phyloP scores from a whole-genome alignment of 1,140 invertebrate genomes.

The Leptopilina boulardi region DNA sequence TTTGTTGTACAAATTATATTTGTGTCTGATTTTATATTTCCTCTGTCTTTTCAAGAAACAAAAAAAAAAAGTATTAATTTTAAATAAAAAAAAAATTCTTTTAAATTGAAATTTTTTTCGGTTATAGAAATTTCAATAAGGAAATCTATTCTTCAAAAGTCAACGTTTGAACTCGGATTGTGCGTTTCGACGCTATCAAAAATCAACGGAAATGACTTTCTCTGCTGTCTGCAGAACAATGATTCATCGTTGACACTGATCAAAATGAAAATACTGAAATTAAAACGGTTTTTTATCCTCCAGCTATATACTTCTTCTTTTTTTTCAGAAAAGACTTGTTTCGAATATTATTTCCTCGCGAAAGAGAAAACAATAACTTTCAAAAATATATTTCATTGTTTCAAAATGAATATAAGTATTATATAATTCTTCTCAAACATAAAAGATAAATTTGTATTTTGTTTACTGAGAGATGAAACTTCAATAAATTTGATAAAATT shows the following conservation, averaged over 20 bases:
- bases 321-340: not conserved
- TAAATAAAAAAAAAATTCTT: too few species aligned
- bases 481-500: not conserved
- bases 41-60: too few species aligned
- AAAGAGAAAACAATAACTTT: constrained; percentile 10
- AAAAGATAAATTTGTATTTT: not conserved
- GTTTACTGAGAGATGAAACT: not conserved
- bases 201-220: constrained; percentile 29
- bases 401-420: not conserved
- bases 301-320: constrained; percentile 6
- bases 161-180: not conserved
- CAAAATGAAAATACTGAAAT: constrained; percentile 33
- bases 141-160: constrained; percentile 15
- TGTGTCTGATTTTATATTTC: too few species aligned
- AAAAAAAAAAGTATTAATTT: too few species aligned
- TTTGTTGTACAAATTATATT: not conserved
- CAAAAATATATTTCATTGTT: not conserved
- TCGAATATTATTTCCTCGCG: not conserved
- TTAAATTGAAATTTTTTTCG: too few species aligned
- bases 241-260: constrained; percentile 32
- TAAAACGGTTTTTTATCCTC: constrained; percentile 15
- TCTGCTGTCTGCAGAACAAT: constrained; percentile 25
- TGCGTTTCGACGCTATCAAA: constrained; percentile 16
- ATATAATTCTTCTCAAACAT: not conserved
- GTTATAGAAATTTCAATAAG: not conserved